Evolutionary conservation across 2,797 vertebrate species (phyloP).

Genomic region (Acanthurus tractus): DNA sequence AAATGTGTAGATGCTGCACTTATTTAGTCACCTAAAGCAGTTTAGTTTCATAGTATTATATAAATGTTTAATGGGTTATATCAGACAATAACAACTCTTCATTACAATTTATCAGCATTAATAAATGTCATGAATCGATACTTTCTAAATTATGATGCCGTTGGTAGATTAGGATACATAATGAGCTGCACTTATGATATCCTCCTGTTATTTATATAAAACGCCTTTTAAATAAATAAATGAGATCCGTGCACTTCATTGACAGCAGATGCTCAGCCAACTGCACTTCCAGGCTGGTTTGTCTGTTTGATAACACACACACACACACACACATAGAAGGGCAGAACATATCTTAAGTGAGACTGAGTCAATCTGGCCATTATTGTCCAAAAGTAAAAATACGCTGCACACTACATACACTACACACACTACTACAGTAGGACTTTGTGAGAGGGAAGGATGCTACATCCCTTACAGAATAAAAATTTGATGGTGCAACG

Average conservation of each 20-base stretch:
- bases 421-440: no score
- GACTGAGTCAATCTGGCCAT: background rate
- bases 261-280: conserved; percentile 38
- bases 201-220: conserved; percentile 25
- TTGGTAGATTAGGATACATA: background rate
- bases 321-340: background rate
- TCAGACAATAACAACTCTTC: no score
- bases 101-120: no score
- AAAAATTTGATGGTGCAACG: background rate
- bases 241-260: conserved; percentile 19
- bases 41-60: no score
- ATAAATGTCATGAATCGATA: no score
- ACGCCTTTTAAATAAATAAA: conserved; percentile 17
- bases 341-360: conserved; percentile 1
- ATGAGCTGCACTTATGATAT: conserved; percentile 4
- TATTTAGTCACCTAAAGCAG: no score
- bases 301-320: conserved; percentile 28
- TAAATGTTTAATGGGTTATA: no score
- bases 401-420: background rate
- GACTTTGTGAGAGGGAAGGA: background rate
- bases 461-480: background rate
- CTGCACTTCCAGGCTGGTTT: conserved; percentile 27
- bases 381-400: conserved; percentile 1
- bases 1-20: no score
- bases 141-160: no score